These are phyloP conservation scores for Lates calcarifer DNA, from an alignment of 2,113 vertebrate genomes.

Conservation along the genomic window DNA sequence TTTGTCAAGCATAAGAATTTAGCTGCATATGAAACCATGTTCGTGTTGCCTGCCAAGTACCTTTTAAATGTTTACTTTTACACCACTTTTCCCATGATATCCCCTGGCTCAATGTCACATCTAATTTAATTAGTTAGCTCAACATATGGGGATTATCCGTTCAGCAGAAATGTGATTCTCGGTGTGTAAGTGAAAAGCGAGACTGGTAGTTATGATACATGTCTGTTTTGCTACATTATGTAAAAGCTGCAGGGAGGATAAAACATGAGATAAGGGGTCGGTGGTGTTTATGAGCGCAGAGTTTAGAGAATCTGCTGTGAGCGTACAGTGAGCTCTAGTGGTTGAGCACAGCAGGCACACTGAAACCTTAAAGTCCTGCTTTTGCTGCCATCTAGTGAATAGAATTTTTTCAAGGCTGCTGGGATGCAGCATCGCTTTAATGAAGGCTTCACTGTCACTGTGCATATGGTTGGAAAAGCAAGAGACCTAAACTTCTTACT, in stretches of 20 bases:
- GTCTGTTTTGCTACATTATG: constrained; percentile 13
- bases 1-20: neutral
- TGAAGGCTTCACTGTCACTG: neutral
- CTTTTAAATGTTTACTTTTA: neutral
- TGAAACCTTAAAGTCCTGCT: neutral
- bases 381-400: constrained; percentile 62
- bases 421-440: neutral
- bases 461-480: neutral
- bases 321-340: constrained; percentile 45
- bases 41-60: neutral
- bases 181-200: constrained; percentile 16
- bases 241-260: constrained; percentile 9
- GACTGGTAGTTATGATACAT: neutral
- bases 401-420: neutral
- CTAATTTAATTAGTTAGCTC: constrained; percentile 43
- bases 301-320: neutral
- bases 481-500: neutral
- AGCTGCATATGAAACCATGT: neutral
- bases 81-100: neutral
- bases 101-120: constrained; percentile 41
- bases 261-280: constrained; percentile 22
- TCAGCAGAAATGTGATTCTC: constrained; percentile 26
- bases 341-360: neutral
- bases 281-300: constrained; percentile 2
- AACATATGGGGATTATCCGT: constrained; percentile 41